These are phyloP conservation scores for Sipha maydis DNA, from an alignment of 2,888 invertebrate genomes.

Conservation along the genomic window DNA sequence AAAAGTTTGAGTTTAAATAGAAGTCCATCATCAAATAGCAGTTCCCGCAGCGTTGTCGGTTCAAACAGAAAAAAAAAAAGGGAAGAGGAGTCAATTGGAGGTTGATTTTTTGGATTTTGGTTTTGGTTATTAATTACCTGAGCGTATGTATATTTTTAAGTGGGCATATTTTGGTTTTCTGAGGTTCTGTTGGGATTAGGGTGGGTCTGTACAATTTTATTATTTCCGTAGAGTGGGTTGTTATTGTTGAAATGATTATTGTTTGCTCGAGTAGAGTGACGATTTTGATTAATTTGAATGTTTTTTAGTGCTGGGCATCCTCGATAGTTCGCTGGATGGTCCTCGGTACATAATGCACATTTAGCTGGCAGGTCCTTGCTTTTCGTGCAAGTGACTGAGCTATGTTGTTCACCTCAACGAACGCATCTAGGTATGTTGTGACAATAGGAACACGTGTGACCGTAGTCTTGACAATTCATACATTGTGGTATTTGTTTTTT, in stretches of 20 bases:
- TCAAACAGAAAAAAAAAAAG: too few relatives aligned
- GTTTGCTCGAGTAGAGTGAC: background rate
- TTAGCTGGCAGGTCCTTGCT: background rate
- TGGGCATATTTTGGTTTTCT: background rate
- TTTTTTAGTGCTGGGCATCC: background rate
- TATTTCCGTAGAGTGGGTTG: background rate
- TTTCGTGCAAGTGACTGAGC: too few relatives aligned
- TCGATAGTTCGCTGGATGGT: background rate
- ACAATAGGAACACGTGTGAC: too few relatives aligned
- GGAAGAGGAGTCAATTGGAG: background rate
- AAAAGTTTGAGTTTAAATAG: too few relatives aligned
- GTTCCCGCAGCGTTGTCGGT: too few relatives aligned
- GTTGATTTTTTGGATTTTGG: background rate
- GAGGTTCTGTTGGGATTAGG: background rate
- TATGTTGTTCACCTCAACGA: too few relatives aligned
- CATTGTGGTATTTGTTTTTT: too few relatives aligned
- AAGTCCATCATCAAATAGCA: too few relatives aligned
- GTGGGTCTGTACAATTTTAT: background rate
- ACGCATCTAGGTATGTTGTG: too few relatives aligned
- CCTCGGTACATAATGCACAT: background rate
- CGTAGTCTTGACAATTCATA: too few relatives aligned
- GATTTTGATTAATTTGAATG: background rate
- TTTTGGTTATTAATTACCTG: background rate
- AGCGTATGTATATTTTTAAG: background rate
- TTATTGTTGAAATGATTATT: background rate